Evolutionary conservation across 2,888 invertebrate species (phyloP), one percentile per base, ranked within the genome.

Genomic region (Elegia similella): DNA sequence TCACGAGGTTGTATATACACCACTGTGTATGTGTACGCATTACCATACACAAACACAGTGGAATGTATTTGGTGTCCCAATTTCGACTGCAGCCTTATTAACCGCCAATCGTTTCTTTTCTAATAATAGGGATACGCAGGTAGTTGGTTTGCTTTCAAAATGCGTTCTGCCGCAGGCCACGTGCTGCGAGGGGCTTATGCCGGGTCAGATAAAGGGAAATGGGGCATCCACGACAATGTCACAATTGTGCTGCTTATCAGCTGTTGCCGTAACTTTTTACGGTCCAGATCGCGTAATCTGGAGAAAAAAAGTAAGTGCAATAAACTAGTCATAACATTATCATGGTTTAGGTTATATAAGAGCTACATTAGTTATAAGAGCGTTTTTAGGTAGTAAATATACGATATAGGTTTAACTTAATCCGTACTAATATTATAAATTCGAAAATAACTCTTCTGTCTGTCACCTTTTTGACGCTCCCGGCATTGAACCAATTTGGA

Each of bases 121-220:
- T 55, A 55, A 34, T 54, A 54, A 54, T 55, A 55, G 16, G 2
- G 43, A 12, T 8, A 5, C 42, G 52, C 52, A 44, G 44, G 54
- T 55, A 55, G 43, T 15, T 2, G 30, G 54, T 16, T 50, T 16
- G 44, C 12, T 55, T 55, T 44, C 54, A 17, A 46, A 44, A 55
- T 55, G 30, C 30, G 30, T 32, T 44, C 32, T 43, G 54, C 44
- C 44, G 12, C 38, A 34, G 34, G 54, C 61, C 63, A 62, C 63
- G 61, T 61, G 63, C 57, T 58, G n/a, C 29, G 50, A 29, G 43
- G 23, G 23, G 59, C 44, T 15, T 16, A 23, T 55, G 60, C 59
- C 58, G 57, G 56, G 53, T 34, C 55, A 60, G 64, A 64, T 64
- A 62, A 60, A 48, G 55, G 30, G 55, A 55, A 64, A 58, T 58